Base-by-base conservation (phyloP, 2,888 invertebrate species). In the Brachyptera risi region DNA sequence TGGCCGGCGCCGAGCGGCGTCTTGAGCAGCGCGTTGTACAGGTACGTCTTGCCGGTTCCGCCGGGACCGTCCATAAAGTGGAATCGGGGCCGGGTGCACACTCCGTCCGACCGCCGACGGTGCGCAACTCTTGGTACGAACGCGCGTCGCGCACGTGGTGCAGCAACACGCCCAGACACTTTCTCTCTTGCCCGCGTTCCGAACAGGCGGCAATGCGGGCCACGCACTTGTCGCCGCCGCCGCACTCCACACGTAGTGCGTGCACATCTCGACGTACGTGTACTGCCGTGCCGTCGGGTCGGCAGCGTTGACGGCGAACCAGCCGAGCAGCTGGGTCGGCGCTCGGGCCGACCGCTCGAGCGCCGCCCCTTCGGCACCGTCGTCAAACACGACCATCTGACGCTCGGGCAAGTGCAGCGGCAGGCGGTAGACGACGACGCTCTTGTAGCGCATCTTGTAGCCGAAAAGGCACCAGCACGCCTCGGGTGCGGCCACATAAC, bases 11-110 rank as follows among this genome's bases (percentile, higher is more conserved):
- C 66, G 60, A 73, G 68, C 59, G 75, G 68, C 56, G 67, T 62
- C n/a, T 73, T 72, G 9, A 75, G 63, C 31, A 77, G 59, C 31
- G 74, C 61, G 27, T 68, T 70, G 47, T 76, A 72, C 1, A 76
- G 60, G 63, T 71, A 77, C 15, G 73, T 74, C 70, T 76, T 75
- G 5, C 75, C 76, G 42, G 73, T 74, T n/a, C 74, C 73, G 37
- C 72, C 73, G 23, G 72, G 71, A 21, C 69, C 71, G 67, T 73
- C 71, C 13, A 73, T 42, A 63, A 72, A 63, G 38, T 35, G 58
- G 3, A 72, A 54, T 23, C 50, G 38, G 66, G 63, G 56, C 63
- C 47, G 42, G 24, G 37, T 65, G 63, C 65, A 73, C 50, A 70
- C n/a, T 31, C 11, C 7, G n/a, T 4, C 65, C 49, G 31, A 65